Conservation (phyloP, 92 coral and sea anemone species). For the Siderastrea radians region DNA sequence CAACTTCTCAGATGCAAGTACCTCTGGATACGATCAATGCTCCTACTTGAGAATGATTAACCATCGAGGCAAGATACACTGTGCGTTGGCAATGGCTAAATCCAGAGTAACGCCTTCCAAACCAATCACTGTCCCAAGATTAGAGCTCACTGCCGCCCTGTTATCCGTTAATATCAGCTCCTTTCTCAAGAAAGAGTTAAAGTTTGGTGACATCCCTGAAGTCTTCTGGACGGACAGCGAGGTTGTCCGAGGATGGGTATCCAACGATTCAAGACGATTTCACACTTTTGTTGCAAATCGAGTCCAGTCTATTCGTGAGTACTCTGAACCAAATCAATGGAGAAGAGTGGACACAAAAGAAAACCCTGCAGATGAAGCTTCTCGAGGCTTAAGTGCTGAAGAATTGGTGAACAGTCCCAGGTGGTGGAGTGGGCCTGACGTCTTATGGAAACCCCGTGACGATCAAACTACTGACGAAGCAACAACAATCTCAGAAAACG, state of each 20-base stretch:
- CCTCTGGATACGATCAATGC: neutral
- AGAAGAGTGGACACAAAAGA: neutral
- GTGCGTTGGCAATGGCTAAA: slow-evolving; percentile 1
- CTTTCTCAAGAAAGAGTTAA: neutral
- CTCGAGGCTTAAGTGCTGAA: neutral
- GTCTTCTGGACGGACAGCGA: slow-evolving; percentile 13
- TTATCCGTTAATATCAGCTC: neutral
- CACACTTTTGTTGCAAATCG: neutral
- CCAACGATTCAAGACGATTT: slow-evolving; percentile 10
- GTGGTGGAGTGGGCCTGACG: slow-evolving; percentile 27
- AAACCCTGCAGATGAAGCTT: neutral
- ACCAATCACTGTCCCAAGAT: slow-evolving; percentile 2
- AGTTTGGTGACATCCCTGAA: neutral
- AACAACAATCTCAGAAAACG: neutral
- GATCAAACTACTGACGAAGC: neutral
- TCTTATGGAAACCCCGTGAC: slow-evolving; percentile 10
- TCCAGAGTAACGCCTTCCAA: neutral
- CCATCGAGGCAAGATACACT: slow-evolving; percentile 1
- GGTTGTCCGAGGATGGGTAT: neutral
- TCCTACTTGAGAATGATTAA: slow-evolving; percentile 1
- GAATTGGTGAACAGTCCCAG: neutral
- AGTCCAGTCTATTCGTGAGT: neutral
- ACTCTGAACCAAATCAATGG: neutral
- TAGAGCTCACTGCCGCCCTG: slow-evolving; percentile 1
- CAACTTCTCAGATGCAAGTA: slow-evolving; percentile 4